These are phyloP conservation scores for Mycetomoellerius zeteki DNA, from an alignment of 1,140 invertebrate genomes.

Conservation along the genomic window DNA sequence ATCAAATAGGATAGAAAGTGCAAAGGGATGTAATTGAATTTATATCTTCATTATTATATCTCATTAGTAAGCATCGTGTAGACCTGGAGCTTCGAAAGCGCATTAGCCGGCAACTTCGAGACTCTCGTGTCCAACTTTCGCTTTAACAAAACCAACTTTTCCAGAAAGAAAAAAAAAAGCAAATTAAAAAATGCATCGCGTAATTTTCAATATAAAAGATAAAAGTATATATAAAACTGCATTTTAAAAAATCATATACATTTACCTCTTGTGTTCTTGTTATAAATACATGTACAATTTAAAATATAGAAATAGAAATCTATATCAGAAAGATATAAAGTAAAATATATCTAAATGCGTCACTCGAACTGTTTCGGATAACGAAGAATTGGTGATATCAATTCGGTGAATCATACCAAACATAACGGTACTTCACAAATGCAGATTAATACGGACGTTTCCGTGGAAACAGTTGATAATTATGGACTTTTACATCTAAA, in stretches of 20 bases:
- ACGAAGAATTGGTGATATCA: neutral
- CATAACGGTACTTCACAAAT: conserved; percentile 14
- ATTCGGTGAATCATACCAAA: conserved; percentile 31
- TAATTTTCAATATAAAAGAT: conserved; percentile 1
- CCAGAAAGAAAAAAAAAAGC: neutral
- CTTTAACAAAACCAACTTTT: conserved; percentile 4
- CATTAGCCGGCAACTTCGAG: neutral
- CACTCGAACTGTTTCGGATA: neutral
- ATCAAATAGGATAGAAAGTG: conserved; percentile 34
- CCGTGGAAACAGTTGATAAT: conserved; percentile 23
- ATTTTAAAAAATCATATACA: conserved; percentile 4
- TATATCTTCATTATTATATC: conserved; percentile 30
- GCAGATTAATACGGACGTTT: conserved; percentile 35
- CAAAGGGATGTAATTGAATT: conserved; percentile 40
- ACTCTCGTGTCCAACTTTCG: neutral
- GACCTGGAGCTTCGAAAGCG: conserved; percentile 17
- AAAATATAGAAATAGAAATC: neutral
- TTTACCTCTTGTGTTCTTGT: neutral
- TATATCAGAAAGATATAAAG: neutral
- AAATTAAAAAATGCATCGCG: neutral
- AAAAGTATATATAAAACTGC: neutral
- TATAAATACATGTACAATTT: neutral
- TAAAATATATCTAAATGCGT: conserved; percentile 8
- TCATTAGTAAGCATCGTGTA: neutral
- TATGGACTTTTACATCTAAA: conserved; percentile 7